Conservation (phyloP, 2,797 vertebrate species). For the Remorina albescens region DNA sequence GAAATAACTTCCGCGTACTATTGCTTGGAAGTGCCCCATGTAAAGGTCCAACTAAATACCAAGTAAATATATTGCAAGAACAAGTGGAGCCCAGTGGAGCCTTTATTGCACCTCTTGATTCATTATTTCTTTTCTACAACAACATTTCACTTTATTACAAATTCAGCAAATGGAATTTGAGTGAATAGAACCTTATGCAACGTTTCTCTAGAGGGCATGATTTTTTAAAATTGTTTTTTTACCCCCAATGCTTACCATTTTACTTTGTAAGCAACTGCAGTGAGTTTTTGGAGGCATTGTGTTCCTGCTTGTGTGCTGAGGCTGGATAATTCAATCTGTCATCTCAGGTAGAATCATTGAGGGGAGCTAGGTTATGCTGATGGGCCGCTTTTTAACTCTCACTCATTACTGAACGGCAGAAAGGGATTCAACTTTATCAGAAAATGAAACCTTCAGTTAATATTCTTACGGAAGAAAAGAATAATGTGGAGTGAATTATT, state of each 20-base stretch:
- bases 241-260: conserved; percentile 5
- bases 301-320: conserved; percentile 10
- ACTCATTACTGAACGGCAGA: not conserved
- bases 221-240: conserved; percentile 37
- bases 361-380: not conserved
- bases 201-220: conserved; percentile 8
- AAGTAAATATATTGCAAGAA: conserved; percentile 39
- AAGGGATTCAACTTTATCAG: not conserved
- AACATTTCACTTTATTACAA: conserved; percentile 47
- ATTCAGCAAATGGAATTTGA: conserved; percentile 36
- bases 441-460: not conserved
- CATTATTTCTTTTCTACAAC: not conserved
- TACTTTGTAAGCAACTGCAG: conserved; percentile 27
- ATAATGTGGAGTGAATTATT: not conserved
- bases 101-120: conserved; percentile 25
- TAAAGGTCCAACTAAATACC: conserved; percentile 44
- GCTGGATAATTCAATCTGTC: conserved; percentile 30
- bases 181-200: conserved; percentile 23
- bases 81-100: conserved; percentile 22
- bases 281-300: conserved; percentile 27
- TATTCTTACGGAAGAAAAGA: not conserved
- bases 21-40: conserved; percentile 62
- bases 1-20: conserved; percentile 42
- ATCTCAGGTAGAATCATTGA: conserved; percentile 25
- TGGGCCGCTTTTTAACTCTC: not conserved